Percentiles rank a stretch among this genome's conserved stretches.
These are phyloP conservation scores for Volucella inanis DNA, from an alignment of 2,888 invertebrate species.

Conservation along the genomic window DNA sequence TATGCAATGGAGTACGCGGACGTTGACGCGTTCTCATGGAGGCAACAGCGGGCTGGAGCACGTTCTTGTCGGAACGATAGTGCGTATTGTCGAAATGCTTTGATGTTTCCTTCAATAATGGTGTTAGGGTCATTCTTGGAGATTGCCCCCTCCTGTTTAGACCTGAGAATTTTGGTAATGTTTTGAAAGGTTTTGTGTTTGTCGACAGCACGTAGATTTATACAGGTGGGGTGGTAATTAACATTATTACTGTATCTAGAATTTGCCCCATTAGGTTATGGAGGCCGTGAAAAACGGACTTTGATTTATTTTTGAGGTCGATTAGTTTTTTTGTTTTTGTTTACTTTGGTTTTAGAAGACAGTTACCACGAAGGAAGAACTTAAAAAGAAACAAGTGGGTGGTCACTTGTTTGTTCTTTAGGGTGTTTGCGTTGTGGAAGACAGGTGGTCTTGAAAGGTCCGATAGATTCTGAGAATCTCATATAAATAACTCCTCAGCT, in stretches of 20 bases:
- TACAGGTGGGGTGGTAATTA: not conserved
- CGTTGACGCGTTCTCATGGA: slow-evolving; percentile 54
- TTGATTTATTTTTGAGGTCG: slow-evolving; percentile 2
- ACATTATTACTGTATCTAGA: slow-evolving; percentile 13
- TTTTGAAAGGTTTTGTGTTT: slow-evolving; percentile 32
- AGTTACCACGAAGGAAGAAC: not conserved
- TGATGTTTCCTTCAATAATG: slow-evolving; percentile 36
- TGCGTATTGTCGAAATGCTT: slow-evolving; percentile 47
- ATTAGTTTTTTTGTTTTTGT: not conserved
- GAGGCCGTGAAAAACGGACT: not conserved
- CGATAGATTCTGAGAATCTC: no score
- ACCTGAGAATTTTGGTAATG: slow-evolving; percentile 22
- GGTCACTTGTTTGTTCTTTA: no score
- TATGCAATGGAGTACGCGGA: slow-evolving; percentile 53
- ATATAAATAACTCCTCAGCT: no score
- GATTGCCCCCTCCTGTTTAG: not conserved
- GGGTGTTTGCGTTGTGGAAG: no score
- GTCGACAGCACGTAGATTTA: not conserved
- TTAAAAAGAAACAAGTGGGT: not conserved
- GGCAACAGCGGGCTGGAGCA: slow-evolving; percentile 56
- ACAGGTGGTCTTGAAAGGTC: no score
- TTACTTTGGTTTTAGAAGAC: not conserved
- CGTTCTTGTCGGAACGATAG: slow-evolving; percentile 48
- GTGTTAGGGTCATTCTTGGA: slow-evolving; percentile 30
- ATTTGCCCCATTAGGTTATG: not conserved